phyloP scores from a whole-genome alignment of 64 coral and sea anemone species.

The Montipora foliosa region DNA sequence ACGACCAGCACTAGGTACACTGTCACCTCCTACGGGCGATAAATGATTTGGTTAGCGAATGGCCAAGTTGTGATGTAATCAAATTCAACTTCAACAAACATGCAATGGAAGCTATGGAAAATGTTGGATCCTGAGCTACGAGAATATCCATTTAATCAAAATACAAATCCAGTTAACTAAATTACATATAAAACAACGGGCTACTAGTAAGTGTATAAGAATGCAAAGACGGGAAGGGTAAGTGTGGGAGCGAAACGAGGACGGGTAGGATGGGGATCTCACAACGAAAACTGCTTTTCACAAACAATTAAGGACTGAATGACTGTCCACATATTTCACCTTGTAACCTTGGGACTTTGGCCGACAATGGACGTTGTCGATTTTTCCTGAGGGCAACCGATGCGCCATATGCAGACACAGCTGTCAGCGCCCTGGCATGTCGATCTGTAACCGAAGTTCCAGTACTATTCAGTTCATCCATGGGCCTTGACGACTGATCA shows the following conservation, averaged over 20 bases:
- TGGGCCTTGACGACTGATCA: constrained; percentile 28
- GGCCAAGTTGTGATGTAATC: too few relatives aligned
- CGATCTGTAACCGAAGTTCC: constrained; percentile 55
- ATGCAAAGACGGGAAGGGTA: neutral
- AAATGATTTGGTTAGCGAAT: neutral
- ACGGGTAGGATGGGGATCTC: neutral
- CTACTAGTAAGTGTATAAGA: neutral
- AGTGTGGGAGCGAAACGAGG: neutral
- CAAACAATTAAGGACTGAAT: neutral
- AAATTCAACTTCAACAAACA: neutral
- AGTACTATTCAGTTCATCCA: constrained; percentile 63
- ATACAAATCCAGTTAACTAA: too few relatives aligned
- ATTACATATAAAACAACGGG: too few relatives aligned
- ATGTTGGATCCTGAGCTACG: too few relatives aligned
- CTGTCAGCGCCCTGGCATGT: constrained; percentile 55
- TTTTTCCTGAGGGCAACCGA: constrained; percentile 85
- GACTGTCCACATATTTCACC: neutral
- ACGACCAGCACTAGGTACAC: neutral
- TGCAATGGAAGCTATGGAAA: too few relatives aligned
- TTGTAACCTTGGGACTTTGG: constrained; percentile 57
- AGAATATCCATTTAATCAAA: too few relatives aligned
- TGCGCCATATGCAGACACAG: constrained; percentile 87
- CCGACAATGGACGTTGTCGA: constrained; percentile 79
- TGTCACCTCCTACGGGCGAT: neutral
- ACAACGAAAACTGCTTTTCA: neutral